phyloP scores from a whole-genome alignment of 1,140 invertebrate species.

The Ceratosolen solmsi region DNA sequence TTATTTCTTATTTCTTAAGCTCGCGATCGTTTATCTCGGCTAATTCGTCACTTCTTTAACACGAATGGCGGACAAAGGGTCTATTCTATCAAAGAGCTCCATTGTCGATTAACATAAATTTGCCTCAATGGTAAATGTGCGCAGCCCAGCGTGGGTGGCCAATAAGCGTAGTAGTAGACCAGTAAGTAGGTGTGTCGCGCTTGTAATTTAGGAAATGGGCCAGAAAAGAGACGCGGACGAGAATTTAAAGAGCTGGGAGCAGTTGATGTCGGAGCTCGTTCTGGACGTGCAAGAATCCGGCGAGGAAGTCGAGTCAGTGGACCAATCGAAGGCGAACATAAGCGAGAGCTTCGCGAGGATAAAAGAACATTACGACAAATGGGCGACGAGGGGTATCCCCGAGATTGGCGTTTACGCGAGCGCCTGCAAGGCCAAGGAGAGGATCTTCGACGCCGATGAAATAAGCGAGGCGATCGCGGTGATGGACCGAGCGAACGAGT shows the following conservation, averaged over 20 bases:
- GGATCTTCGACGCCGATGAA: slow-evolving; percentile 17
- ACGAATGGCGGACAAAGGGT: no score
- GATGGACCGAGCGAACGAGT: slow-evolving; percentile 48
- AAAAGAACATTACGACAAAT: background rate
- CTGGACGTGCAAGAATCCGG: background rate
- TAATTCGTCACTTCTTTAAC: no score
- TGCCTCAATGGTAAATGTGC: no score
- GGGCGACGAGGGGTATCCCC: background rate
- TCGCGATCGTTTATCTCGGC: no score
- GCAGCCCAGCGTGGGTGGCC: no score
- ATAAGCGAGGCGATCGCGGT: slow-evolving; percentile 47
- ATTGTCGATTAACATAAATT: no score
- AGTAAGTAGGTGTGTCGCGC: no score
- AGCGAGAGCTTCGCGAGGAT: background rate
- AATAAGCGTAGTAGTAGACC: no score
- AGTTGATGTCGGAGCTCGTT: slow-evolving; percentile 20
- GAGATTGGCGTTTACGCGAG: slow-evolving; percentile 32
- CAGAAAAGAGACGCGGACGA: background rate
- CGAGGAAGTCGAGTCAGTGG: background rate
- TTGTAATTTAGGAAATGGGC: background rate
- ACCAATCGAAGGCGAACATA: background rate
- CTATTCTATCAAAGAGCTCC: no score
- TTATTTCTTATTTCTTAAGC: no score
- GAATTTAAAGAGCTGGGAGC: slow-evolving; percentile 40
- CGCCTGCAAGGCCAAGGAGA: slow-evolving; percentile 34